phyloP scores from a whole-genome alignment of 2,797 vertebrate genomes.

The Syngnathus rostellatus region DNA sequence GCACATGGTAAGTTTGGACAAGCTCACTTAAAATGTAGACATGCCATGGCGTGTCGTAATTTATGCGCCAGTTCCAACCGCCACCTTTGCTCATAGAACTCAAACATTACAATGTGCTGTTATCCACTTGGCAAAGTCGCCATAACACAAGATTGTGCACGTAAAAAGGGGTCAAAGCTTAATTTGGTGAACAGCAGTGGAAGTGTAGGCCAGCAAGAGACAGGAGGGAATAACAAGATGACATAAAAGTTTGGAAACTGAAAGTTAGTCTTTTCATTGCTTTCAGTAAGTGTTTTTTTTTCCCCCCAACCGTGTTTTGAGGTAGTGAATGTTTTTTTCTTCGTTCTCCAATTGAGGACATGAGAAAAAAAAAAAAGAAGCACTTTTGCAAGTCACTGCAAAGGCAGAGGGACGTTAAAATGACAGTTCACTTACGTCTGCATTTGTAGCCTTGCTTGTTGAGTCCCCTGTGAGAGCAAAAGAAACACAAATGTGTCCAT shows the following conservation, averaged over 20 bases:
- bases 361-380: not conserved
- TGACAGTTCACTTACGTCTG: slow-evolving; percentile 63
- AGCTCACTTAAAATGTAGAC: not conserved
- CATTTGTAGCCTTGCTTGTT: slow-evolving; percentile 81
- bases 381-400: not conserved
- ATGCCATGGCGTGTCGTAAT: not conserved
- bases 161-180: too few species aligned
- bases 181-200: too few species aligned
- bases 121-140: too few species aligned
- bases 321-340: not conserved
- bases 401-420: not conserved
- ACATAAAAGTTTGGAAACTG: too few species aligned
- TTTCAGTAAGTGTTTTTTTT: not conserved
- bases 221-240: too few species aligned
- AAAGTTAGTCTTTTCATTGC: too few species aligned
- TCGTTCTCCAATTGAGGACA: not conserved
- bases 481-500: slow-evolving; percentile 8
- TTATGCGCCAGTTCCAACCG: not conserved
- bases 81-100: not conserved
- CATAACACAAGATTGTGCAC: too few species aligned
- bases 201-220: too few species aligned
- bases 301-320: not conserved
- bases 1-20: not conserved
- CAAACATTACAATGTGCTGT: too few species aligned
- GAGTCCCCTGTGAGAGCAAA: slow-evolving; percentile 65